Base-by-base conservation (phyloP, 2,113 vertebrate genomes). In the Poecilia latipinna region DNA sequence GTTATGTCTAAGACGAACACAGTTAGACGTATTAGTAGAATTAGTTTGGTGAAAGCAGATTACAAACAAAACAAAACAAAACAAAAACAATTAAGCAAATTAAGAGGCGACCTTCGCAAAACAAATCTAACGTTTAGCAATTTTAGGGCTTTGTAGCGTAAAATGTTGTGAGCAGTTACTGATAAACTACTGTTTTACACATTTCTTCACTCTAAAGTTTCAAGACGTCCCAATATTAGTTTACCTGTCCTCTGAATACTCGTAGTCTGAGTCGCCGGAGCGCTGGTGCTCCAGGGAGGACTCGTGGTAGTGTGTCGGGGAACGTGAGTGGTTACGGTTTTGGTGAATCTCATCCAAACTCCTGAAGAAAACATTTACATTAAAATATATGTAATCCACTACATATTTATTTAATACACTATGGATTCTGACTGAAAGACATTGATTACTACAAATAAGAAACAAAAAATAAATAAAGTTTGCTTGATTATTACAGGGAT, bases 341-440 rank as follows among this genome's bases (percentile, higher is more conserved):
- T 98, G 97, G 94, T 97, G 98, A 93, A 99, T 99, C 97, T 99
- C 97, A 94, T 99, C 97, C 93, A 99, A 95, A 92, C 98, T 99
- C 95, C 98, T 99, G 86, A 75, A 89, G 85, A 64, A 83, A 80
- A 4, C 1, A 54, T 57, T 0, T 6, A 64, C 22, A 32, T 33
- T 32, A 17, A 31, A 15, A 22, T 0, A 12, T 19, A 48, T 19
- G 13, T 6, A 48, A 48, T 12, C 10, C 35, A 11, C 35, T 37
- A 37, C 17, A 19, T 1, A 48, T 48, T 48, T 48, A 48, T 17
- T 32, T 19, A 4, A 48, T 4, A 44, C 6, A 39, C 12, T 8
- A 7, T 17, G 62, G 3, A 62, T 54, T 54, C 3, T 28, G 3
- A 63, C n/a, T 12, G 4, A n/a, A 31, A 29, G 17, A 32, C 4